Evolutionary conservation across 1,140 invertebrate genomes (phyloP).

Genomic region (Riptortus pedestris): DNA sequence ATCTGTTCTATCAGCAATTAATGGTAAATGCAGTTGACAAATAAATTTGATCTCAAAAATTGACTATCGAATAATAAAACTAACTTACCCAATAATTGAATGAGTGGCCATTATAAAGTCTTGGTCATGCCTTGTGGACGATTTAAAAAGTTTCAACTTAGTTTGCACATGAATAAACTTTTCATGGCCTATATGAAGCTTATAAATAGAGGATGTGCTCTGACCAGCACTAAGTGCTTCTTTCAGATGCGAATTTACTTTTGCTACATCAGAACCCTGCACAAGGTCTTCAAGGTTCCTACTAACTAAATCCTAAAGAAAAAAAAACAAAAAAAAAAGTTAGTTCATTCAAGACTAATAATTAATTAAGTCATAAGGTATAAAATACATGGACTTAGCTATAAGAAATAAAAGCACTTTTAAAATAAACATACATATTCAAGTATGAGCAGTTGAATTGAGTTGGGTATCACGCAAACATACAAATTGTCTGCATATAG

Average conservation of each 20-base stretch:
- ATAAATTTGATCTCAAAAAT: too few relatives aligned
- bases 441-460: too few relatives aligned
- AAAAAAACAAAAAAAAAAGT: conserved; percentile 25
- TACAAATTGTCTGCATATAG: too few relatives aligned
- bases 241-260: conserved; percentile 60
- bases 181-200: conserved; percentile 61
- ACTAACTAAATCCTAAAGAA: conserved; percentile 50
- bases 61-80: conserved; percentile 31
- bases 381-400: too few relatives aligned
- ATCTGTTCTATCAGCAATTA: too few relatives aligned
- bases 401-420: too few relatives aligned
- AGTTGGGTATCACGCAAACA: too few relatives aligned
- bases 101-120: conserved; percentile 89
- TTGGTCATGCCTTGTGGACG: conserved; percentile 47
- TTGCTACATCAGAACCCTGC: conserved; percentile 60
- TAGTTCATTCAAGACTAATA: neutral
- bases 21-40: too few relatives aligned
- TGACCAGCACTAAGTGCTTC: conserved; percentile 57
- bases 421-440: too few relatives aligned
- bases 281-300: conserved; percentile 64
- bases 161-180: conserved; percentile 76
- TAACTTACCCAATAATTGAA: conserved; percentile 59
- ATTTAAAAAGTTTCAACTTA: conserved; percentile 73
- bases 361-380: neutral
- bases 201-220: conserved; percentile 63